phyloP scores from a whole-genome alignment of 2,797 vertebrate genomes.

The Scarus forsteni region DNA sequence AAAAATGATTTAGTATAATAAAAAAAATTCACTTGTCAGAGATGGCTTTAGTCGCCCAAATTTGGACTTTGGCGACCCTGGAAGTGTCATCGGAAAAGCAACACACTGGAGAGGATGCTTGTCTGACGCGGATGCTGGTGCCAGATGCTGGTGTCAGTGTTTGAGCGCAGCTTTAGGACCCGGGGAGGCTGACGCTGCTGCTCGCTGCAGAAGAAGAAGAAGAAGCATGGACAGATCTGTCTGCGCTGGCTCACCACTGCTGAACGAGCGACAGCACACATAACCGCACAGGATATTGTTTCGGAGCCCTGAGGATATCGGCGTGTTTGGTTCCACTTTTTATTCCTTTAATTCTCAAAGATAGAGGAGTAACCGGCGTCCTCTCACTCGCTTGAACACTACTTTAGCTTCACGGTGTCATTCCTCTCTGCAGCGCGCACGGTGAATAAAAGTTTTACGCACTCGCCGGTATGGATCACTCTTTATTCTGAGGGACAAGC shows the following conservation, averaged over 20 bases:
- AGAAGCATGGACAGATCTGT: conserved; percentile 82
- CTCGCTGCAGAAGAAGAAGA: conserved; percentile 71
- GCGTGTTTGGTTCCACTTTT: conserved; percentile 46
- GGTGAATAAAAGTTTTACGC: conserved; percentile 88
- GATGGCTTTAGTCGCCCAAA: not conserved
- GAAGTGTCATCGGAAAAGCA: not conserved
- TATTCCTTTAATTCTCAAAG: conserved; percentile 26
- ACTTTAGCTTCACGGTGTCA: conserved; percentile 38
- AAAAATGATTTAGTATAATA: not conserved
- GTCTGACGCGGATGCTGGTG: conserved; percentile 14
- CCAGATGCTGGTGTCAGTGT: conserved; percentile 23
- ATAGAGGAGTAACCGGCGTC: conserved; percentile 42
- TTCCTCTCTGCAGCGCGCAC: conserved; percentile 34
- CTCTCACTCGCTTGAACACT: conserved; percentile 30
- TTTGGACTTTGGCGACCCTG: not conserved
- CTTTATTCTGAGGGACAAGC: conserved; percentile 71
- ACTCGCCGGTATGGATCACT: conserved; percentile 78
- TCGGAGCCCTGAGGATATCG: conserved; percentile 76
- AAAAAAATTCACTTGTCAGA: not conserved
- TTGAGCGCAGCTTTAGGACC: conserved; percentile 90
- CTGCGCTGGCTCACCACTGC: conserved; percentile 84
- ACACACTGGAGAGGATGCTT: not conserved
- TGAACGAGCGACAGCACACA: conserved; percentile 84
- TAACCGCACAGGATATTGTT: conserved; percentile 81
- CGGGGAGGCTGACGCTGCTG: conserved; percentile 76